phyloP scores from a whole-genome alignment of 1,140 invertebrate species.

The Lordiphosa collinella region DNA sequence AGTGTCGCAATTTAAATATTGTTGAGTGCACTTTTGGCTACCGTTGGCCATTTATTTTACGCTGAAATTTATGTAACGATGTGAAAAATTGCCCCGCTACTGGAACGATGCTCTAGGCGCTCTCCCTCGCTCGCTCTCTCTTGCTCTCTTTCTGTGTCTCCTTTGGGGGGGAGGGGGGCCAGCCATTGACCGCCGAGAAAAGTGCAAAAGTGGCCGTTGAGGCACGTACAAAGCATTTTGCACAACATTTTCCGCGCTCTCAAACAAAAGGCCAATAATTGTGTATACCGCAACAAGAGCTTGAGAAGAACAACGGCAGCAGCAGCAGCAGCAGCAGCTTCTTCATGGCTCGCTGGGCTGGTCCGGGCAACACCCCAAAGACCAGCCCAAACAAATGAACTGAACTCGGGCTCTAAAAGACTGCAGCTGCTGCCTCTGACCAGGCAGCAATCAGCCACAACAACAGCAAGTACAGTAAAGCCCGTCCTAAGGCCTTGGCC shows the following conservation, averaged over 20 bases:
- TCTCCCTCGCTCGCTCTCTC: constrained; percentile 1
- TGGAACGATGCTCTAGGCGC: constrained; percentile 37
- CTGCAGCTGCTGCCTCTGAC: constrained; percentile 22
- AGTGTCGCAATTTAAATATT: constrained; percentile 77
- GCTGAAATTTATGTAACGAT: constrained; percentile 76
- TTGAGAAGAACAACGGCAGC: constrained; percentile 21
- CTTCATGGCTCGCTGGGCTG: constrained; percentile 69
- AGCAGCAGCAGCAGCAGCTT: constrained; percentile 55
- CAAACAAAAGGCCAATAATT: constrained; percentile 56
- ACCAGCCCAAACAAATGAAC: constrained; percentile 51
- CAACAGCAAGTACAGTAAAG: constrained; percentile 12
- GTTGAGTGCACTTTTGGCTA: constrained; percentile 75
- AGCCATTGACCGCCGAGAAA: constrained; percentile 59
- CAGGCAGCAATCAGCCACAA: constrained; percentile 19
- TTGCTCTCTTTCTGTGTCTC: constrained; percentile 6
- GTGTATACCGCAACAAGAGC: constrained; percentile 41
- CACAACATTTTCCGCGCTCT: constrained; percentile 73
- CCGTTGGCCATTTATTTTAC: constrained; percentile 72
- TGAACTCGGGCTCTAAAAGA: constrained; percentile 28
- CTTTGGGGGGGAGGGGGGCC: not conserved
- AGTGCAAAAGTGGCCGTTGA: constrained; percentile 39
- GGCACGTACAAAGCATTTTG: constrained; percentile 69
- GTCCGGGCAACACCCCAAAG: constrained; percentile 68
- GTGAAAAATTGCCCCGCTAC: constrained; percentile 70
- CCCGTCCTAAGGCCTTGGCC: too few relatives aligned